phyloP scores from a whole-genome alignment of 1,140 invertebrate genomes.

The Oscheius sp. region DNA sequence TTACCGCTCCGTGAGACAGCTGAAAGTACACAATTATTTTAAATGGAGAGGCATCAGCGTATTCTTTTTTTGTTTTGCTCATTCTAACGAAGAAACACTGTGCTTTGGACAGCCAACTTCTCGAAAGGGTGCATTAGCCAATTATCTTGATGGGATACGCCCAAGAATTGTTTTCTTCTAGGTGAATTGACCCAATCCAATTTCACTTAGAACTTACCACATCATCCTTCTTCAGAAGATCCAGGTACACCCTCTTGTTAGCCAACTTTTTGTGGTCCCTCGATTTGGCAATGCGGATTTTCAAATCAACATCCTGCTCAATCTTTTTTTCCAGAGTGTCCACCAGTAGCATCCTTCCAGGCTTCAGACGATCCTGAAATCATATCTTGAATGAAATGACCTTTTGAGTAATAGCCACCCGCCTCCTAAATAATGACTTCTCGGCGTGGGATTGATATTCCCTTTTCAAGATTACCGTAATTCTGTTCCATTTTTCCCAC shows the following conservation, averaged over 20 bases:
- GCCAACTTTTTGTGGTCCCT: constrained; percentile 86
- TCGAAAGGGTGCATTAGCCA: constrained; percentile 3
- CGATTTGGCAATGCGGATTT: constrained; percentile 78
- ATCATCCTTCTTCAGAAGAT: constrained; percentile 72
- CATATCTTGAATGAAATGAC: no score
- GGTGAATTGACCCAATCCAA: not conserved
- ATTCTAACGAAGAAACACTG: not conserved
- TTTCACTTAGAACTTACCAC: constrained; percentile 45
- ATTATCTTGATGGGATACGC: not conserved
- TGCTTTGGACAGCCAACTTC: not conserved
- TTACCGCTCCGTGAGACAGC: constrained; percentile 57
- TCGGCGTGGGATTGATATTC: no score
- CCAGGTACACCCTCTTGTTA: constrained; percentile 65
- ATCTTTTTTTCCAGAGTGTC: constrained; percentile 86
- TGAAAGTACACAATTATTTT: constrained; percentile 34
- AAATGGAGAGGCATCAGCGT: not conserved
- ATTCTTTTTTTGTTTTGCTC: not conserved
- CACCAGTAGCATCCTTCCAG: constrained; percentile 93
- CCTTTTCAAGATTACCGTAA: not conserved
- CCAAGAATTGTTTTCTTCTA: not conserved
- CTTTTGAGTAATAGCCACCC: constrained; percentile 57
- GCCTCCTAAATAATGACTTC: not conserved
- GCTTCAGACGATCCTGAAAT: constrained; percentile 88
- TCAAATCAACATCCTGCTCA: constrained; percentile 90
- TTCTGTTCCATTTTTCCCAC: not conserved